Evolutionary conservation across 1,140 invertebrate genomes (phyloP).

Genomic region (Amphibalanus amphitrite): DNA sequence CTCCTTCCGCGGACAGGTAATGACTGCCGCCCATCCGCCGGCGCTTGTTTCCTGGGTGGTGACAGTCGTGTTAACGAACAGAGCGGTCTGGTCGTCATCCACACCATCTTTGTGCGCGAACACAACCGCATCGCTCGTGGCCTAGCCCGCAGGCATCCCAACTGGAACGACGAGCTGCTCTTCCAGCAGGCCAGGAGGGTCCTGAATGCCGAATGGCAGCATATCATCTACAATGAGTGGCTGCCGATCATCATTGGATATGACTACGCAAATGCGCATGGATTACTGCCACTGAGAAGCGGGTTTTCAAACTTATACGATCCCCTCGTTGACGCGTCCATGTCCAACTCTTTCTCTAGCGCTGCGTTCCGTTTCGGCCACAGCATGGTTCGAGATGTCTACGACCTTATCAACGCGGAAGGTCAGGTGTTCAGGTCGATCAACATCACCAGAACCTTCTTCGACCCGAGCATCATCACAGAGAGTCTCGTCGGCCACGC

Average conservation of each 20-base stretch:
- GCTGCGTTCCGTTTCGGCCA: constrained; percentile 22
- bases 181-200: constrained; percentile 36
- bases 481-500: too few species aligned
- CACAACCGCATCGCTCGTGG: constrained; percentile 35
- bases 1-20: not conserved
- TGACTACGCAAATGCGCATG: constrained; percentile 66
- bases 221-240: constrained; percentile 47
- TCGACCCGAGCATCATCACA: too few species aligned
- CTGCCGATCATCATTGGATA: constrained; percentile 45
- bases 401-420: too few species aligned
- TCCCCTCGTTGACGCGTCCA: constrained; percentile 21
- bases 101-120: constrained; percentile 34
- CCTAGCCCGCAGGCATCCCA: constrained; percentile 26
- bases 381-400: constrained; percentile 22
- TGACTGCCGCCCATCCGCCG: constrained; percentile 3
- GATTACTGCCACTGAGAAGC: constrained; percentile 56
- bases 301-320: constrained; percentile 64
- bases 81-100: constrained; percentile 31
- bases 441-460: too few species aligned
- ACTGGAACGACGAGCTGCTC: constrained; percentile 31
- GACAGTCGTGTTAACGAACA: constrained; percentile 36
- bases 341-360: constrained; percentile 27
- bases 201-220: constrained; percentile 32
- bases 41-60: constrained; percentile 20
- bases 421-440: too few species aligned